Base-by-base conservation (phyloP, 2,113 vertebrate genomes). In the Gadus chalcogrammus region DNA sequence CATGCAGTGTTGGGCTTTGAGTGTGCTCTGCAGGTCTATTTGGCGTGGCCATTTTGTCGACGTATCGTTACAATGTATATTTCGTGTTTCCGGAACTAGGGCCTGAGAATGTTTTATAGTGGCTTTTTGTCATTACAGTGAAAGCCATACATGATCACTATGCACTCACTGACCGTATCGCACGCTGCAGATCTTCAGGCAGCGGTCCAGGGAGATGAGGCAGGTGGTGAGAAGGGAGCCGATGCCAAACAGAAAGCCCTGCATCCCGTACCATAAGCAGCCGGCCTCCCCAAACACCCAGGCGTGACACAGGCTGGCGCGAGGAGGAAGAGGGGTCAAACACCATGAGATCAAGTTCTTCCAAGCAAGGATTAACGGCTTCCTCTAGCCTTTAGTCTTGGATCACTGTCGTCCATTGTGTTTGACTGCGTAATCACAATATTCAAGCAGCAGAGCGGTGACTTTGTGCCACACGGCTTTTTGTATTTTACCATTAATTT, bases 221-320 rank as follows among this genome's bases (percentile, higher is more conserved):
- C 82, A 76, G 68, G 86, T 88, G 77, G 86, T 88, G 72, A 87
- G 70, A 65, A 88, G 83, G 16, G 84, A 89, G 59, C 79, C 82
- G 3, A 88, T 85, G 56, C 85, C 87, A 74, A 87, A 90, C 67
- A 88, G 78, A 60, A 87, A 90, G 61, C 85, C 85, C 66, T 88
- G 87, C 15, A 83, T 22, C 27, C 87, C 83, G 4, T 88, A 90
- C 76, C 74, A 84, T 16, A 83, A 27, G 61, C 87, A 90, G 4
- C 87, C 83, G 0, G 67, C 61, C n/a, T 85, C 79, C 12, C 88
- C 85, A 68, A 88, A 87, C 69, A 85, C 62, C 85, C 88, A 90
- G 53, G 71, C 79, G 61, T 87, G 87, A 16, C 79, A 77, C 61
- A 84, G 56, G 72, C 88, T 88, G 73, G n/a, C 27, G 55, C 52